Base-by-base conservation (phyloP, 2,888 invertebrate species). In the Heteropelma amictum region DNA sequence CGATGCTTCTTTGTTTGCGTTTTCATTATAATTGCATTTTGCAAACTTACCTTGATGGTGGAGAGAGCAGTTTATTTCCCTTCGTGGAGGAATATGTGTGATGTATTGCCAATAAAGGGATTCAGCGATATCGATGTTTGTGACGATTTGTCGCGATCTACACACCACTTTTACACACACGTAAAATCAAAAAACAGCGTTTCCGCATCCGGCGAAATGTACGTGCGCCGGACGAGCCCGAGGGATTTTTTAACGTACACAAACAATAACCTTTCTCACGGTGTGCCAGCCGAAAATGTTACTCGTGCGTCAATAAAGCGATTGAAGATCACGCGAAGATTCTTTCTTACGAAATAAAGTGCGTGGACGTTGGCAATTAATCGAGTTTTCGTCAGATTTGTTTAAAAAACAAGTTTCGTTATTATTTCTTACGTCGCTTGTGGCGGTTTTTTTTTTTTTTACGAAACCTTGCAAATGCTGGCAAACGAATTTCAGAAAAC, bases 21-120 rank as follows among this genome's bases (percentile, higher is more conserved):
- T n/a, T n/a, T n/a, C n/a, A n/a, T n/a, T n/a, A n/a, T n/a, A n/a
- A n/a, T n/a, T n/a, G n/a, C n/a, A n/a, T n/a, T n/a, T 51, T 10
- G 6, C 23, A 28, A 47, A 61, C 61, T 61, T 35, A 61, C 61
- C 33, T 61, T 4, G 23, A 21, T 10, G 10, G 28, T n/a, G 28
- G 14, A 14, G 21, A 12, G 8, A 33, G 19, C n/a, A 17, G 3
- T 5, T 26, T 10, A 7, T 17, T 49, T 7, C 6, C 21, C 10
- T 33, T 2, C 8, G 8, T 10, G 8, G 4, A 35, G 47, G 33
- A 3, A 33, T 14, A 17, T 51, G 14, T 30, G 14, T 6, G 2
- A 12, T 12, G 8, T n/a, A n/a, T 1, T 3, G 8, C 7, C 12
- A 56, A 38, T 21, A 28, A 21, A 6, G n/a, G 28, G n/a, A n/a